Percentiles rank a stretch among this genome's conserved stretches.
phyloP scores from a whole-genome alignment of 2,113 vertebrate genomes.

The Mormyrus lacerda region DNA sequence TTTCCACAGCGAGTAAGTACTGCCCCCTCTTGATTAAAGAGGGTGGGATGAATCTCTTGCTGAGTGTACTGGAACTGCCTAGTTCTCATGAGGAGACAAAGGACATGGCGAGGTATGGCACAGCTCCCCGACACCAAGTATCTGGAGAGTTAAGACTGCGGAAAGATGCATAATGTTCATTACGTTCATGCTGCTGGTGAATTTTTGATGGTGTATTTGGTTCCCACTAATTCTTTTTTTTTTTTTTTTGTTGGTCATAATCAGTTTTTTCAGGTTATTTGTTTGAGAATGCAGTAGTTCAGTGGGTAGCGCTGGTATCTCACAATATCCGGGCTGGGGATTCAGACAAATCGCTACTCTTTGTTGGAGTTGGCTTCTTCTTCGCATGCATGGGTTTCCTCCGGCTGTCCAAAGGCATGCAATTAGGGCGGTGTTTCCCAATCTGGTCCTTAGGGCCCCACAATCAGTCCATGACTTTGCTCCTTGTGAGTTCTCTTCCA shows the following conservation, averaged over 20 bases:
- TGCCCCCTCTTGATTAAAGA: constrained; percentile 93
- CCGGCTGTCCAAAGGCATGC: background rate
- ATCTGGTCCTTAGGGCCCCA: background rate
- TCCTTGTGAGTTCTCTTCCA: background rate
- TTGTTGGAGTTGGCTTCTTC: background rate
- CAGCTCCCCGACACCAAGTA: background rate
- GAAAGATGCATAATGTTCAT: background rate
- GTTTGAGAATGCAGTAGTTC: background rate
- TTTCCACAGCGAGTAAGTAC: constrained; percentile 80
- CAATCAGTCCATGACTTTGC: background rate
- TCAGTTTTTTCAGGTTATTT: background rate
- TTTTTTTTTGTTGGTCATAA: background rate
- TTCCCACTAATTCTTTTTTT: background rate
- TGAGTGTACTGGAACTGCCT: constrained; percentile 75
- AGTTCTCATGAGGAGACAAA: constrained; percentile 84
- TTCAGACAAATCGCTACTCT: background rate
- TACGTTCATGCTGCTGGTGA: background rate
- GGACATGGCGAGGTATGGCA: constrained; percentile 78
- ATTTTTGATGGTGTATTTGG: background rate
- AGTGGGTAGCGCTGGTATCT: background rate
- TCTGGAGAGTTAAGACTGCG: background rate
- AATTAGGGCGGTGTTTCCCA: background rate
- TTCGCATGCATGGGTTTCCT: background rate
- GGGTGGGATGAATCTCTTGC: constrained; percentile 78
- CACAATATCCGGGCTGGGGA: background rate